phyloP scores from a whole-genome alignment of 1,140 invertebrate genomes.

The Apis cerana region DNA sequence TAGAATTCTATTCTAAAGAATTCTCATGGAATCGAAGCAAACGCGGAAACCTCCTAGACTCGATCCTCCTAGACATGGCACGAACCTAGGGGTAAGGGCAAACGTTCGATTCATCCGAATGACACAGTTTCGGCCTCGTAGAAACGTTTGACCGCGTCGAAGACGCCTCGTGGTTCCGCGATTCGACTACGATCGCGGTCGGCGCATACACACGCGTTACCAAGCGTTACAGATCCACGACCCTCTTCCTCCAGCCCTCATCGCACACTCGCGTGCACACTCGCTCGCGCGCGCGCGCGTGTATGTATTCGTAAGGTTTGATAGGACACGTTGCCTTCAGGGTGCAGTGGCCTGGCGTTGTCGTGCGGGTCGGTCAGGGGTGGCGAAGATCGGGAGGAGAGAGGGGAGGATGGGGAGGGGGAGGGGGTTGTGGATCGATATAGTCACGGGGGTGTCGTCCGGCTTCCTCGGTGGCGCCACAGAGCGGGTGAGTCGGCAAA shows the following conservation, averaged over 20 bases:
- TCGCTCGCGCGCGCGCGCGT: no score
- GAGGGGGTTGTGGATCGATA: constrained; percentile 71
- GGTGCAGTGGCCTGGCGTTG: constrained; percentile 73
- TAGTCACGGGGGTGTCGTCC: constrained; percentile 77
- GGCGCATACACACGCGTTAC: not conserved
- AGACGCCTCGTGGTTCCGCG: constrained; percentile 29
- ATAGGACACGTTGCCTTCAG: constrained; percentile 67
- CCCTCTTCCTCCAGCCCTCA: not conserved
- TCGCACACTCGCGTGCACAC: no score
- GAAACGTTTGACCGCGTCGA: constrained; percentile 32
- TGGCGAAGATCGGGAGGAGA: constrained; percentile 31
- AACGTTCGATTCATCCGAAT: constrained; percentile 35
- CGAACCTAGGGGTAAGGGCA: not conserved
- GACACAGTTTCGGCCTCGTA: constrained; percentile 23
- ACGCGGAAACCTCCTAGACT: not conserved
- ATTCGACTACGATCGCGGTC: constrained; percentile 12
- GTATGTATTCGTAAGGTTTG: constrained; percentile 19
- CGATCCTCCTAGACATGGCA: not conserved
- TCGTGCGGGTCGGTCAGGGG: constrained; percentile 59
- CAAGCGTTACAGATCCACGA: not conserved
- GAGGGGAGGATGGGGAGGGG: constrained; percentile 20
- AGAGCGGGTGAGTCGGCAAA: constrained; percentile 65
- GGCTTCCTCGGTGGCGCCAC: constrained; percentile 71
- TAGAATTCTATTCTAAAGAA: no score
- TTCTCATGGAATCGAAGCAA: no score